phyloP scores from a whole-genome alignment of 2,797 vertebrate genomes.

The Gila robusta region DNA sequence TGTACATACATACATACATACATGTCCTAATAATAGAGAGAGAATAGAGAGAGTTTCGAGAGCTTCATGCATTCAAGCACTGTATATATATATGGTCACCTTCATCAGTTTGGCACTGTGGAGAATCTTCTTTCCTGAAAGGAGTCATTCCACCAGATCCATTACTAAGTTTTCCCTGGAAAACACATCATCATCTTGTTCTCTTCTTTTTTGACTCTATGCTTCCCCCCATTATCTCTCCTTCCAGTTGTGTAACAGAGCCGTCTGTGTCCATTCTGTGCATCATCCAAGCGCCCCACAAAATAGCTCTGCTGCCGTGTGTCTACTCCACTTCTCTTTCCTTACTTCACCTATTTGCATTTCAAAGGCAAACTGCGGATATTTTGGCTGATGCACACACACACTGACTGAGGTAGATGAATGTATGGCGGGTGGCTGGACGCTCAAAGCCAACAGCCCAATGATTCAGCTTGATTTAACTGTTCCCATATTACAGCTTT shows the following conservation, averaged over 20 bases:
- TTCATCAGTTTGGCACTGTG: constrained; percentile 51
- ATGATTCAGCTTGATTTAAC: constrained; percentile 30
- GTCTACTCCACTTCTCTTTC: constrained; percentile 23
- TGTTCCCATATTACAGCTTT: constrained; percentile 15
- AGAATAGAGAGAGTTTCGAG: too few relatives aligned
- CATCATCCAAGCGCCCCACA: background rate
- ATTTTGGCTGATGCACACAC: constrained; percentile 41
- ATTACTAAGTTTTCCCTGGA: constrained; percentile 42
- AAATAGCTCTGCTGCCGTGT: background rate
- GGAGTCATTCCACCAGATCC: constrained; percentile 31
- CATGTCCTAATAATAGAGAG: too few relatives aligned
- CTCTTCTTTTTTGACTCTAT: constrained; percentile 32
- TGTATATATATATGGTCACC: constrained; percentile 15
- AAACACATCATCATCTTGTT: constrained; percentile 34
- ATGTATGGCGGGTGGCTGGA: constrained; percentile 9
- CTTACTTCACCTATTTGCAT: constrained; percentile 23
- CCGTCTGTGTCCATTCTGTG: background rate
- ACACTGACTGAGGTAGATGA: constrained; percentile 2
- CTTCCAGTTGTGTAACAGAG: constrained; percentile 21
- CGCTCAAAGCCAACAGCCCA: constrained; percentile 15
- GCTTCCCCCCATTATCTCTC: background rate
- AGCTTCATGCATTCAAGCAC: too few relatives aligned
- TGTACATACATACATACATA: too few relatives aligned
- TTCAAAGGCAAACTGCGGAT: constrained; percentile 27
- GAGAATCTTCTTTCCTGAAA: constrained; percentile 52